Evolutionary conservation across 2,888 invertebrate genomes (phyloP), one percentile per base, ranked within the genome.

Genomic region (Andrena fulva): DNA sequence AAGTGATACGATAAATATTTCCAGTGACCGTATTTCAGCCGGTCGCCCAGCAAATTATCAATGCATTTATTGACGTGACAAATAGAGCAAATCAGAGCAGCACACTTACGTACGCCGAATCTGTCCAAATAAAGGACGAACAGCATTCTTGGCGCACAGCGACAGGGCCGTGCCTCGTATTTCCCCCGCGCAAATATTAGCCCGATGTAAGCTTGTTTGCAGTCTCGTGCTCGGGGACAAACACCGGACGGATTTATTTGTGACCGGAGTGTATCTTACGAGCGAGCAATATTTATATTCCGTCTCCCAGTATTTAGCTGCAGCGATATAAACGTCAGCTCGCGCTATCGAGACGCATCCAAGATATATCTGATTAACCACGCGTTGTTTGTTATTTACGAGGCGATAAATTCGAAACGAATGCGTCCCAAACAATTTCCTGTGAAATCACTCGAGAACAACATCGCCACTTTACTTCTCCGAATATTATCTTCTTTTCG

Each of bases 161-260:
- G 48, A 31, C 50, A 24, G 69, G 54, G n/a, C 10, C 6, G 8
- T 63, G 48, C 33, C 54, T 59, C 56, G 20, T 77, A 77, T 79
- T 79, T 79, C 33, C 60, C 12, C 7, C 1, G n/a, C 24, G 52
- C 68, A 78, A 78, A 78, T 78, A 68, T 78, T 78, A 54, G 68
- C 4, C 8, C 24, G 54, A 77, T 62, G 42, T 63, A 67, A 76
- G 67, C 54, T n/a, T 70, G 63, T 77, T 69, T 60, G 56, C 48
- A 33, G 33, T 69, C 31, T 59, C 56, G 20, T 63, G 20, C 31
- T 16, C 56, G 20, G 20, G 8, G 16, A 35, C 68, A 42, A 54
- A 69, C 10, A 20, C 52, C 5, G 20, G 31, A n/a, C 16, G 66
- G 35, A 77, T 70, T 69, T 70, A 69, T 77, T 79, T 64, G 27